Evolutionary conservation across 2,797 vertebrate species (phyloP), one percentile per base, ranked within the genome.

Genomic region (Pampus argenteus): DNA sequence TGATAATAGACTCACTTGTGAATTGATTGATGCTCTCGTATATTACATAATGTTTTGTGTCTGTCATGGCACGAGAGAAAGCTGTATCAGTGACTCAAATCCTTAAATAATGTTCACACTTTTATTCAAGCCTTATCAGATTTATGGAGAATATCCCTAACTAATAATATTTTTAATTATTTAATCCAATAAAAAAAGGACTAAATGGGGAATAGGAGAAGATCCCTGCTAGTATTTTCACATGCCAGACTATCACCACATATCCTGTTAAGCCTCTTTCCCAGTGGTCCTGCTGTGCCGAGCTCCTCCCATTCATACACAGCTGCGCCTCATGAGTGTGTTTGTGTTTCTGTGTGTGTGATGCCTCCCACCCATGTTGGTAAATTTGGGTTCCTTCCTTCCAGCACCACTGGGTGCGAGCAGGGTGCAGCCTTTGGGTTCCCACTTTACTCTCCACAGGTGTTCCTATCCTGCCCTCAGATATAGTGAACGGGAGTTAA

Each of bases 301-400:
- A 67, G 72, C 74, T 74, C 76, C 66, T 85, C 84, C 79, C 64
- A 29, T 8, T 74, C 47, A 69, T 77, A 81, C 81, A 80, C 88
- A 90, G 83, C 90, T 87, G 87, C 38, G 78, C 67, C 81, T 76
- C 70, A 26, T 18, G 48, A 54, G 83, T 51, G 49, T 62, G 31
- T 56, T 55, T 64, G 42, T 61, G 67, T 68, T 31, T 62, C 51
- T 77, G 28, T 57, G 52, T 20, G 71, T 61, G 42, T 51, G 56
- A 71, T 66, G 44, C 74, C 86, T 75, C 83, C 87, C 75, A 68
- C 82, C 67, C 56, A 10, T 3, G 57, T 67, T 47, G 78, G 64
- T 84, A 89, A 82, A 91, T 90, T 92, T 90, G 71, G 87, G 79
- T 84, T 91, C 85, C 89, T 91, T 92, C 87, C 88, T 89, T 78